A percentile compares a stretch with the other conserved stretches of the same genome.
These are phyloP conservation scores for Eupeodes corollae DNA, from an alignment of 1,140 invertebrate species.

Conservation along the genomic window DNA sequence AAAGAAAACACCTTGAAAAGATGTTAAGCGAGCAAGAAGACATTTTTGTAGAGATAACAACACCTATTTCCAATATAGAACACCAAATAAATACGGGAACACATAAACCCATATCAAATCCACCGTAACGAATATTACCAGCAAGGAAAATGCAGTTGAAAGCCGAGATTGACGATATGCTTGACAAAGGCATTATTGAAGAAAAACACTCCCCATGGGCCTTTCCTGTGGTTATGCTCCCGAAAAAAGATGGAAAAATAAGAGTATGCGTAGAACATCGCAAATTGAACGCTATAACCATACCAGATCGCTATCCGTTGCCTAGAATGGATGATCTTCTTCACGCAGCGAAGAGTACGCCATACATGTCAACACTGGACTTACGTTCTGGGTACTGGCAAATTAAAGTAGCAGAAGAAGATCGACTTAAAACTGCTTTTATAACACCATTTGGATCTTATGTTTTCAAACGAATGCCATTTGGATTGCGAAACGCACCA, in stretches of 20 bases:
- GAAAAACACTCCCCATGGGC: constrained; percentile 14
- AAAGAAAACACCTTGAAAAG: too few relatives aligned
- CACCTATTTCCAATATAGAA: background rate
- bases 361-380: constrained; percentile 33
- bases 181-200: constrained; percentile 32
- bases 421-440: constrained; percentile 6
- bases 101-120: background rate
- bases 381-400: constrained; percentile 23
- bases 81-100: constrained; percentile 2
- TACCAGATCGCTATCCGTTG: constrained; percentile 34
- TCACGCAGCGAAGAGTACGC: constrained; percentile 18
- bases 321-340: constrained; percentile 39
- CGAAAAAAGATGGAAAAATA: constrained; percentile 1
- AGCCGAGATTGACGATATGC: constrained; percentile 19
- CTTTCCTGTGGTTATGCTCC: too few relatives aligned
- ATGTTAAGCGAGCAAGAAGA: too few relatives aligned
- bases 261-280: constrained; percentile 20
- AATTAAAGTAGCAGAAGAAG: constrained; percentile 9
- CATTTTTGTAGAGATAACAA: background rate
- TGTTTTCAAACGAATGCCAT: constrained; percentile 35
- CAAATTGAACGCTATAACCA: constrained; percentile 25
- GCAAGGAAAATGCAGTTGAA: constrained; percentile 8
- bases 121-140: constrained; percentile 12
- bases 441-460: constrained; percentile 31
- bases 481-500: constrained; percentile 29